A percentile compares a stretch with the other conserved stretches of the same genome.
Evolutionary conservation across 2,113 vertebrate genomes (phyloP).

Genomic region (Camarhynchus parvulus): DNA sequence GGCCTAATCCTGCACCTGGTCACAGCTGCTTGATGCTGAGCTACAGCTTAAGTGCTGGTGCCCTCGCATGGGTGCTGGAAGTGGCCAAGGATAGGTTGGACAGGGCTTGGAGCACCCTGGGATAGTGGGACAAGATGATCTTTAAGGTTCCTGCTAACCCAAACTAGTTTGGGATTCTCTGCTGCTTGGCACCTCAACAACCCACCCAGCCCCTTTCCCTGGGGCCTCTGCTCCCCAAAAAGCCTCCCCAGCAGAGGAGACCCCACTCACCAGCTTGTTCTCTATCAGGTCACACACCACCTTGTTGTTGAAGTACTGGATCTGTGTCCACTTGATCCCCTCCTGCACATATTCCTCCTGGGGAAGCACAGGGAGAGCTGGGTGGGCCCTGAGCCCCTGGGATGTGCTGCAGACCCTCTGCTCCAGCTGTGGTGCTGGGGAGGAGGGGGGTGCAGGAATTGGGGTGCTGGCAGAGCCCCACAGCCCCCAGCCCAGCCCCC

Average conservation of each 20-base stretch:
- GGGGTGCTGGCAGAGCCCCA: not conserved
- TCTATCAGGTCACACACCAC: slow-evolving; percentile 97
- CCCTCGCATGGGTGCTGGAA: not conserved
- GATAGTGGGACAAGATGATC: not conserved
- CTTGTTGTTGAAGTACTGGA: slow-evolving; percentile 99
- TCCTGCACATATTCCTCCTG: slow-evolving; percentile 98
- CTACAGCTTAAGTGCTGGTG: not conserved
- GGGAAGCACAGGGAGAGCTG: not conserved
- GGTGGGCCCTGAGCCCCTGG: fast-evolving
- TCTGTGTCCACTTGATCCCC: slow-evolving; percentile 95
- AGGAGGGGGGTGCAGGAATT: not conserved
- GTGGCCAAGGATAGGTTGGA: not conserved
- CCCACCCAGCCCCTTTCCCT: fast-evolving
- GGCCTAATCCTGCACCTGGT: fast-evolving
- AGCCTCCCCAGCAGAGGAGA: not conserved
- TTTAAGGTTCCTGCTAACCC: not conserved
- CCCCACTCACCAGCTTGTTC: slow-evolving; percentile 90
- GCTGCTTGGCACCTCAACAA: not conserved
- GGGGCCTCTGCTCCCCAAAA: not conserved
- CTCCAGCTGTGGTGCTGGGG: fast-evolving
- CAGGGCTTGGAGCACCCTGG: not conserved
- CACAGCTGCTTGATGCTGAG: not conserved
- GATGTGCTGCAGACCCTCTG: not conserved
- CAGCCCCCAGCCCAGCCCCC: not conserved
- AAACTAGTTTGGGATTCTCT: not conserved